Base-by-base conservation (phyloP, 2,797 vertebrate genomes). In the Lates japonicus region DNA sequence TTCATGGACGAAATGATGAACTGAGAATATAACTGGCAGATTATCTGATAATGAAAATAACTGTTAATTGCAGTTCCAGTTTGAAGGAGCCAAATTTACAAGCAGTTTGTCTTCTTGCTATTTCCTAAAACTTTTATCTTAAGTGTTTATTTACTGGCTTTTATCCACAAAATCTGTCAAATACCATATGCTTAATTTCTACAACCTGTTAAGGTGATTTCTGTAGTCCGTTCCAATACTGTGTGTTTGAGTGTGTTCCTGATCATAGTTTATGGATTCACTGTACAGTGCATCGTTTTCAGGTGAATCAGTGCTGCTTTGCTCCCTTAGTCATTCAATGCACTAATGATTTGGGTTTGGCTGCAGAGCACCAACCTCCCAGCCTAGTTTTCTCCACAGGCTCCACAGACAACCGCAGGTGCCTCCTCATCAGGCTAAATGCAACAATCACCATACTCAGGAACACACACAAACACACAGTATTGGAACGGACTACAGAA, bases 291-390 rank as follows among this genome's bases (percentile, higher is more conserved):
- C 57, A 44, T 79, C 13, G 19, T 33, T 35, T 42, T 8, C 7
- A 44, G 35, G 6, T 63, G 55, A 68, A 46, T 73, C 74, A 66
- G 46, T 13, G 37, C 44, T 54, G 54, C 42, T 35, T 49, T 76
- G 65, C 55, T 67, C 68, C 72, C 42, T 51, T 59, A 63, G 20
- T 81, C 61, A 74, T 70, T 74, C 64, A 37, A 35, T 13, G 44
- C 72, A 60, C 76, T 80, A 88, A 88, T 90, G 72, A 88, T 29
- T 29, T 41, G 58, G 11, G 19, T 82, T 82, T 76, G 70, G 59
- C 65, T 63, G 59, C 61, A 44, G 39, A 67, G 61, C 25, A 20
- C 25, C 70, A 19, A 70, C 51, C 65, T 82, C 76, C 16, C 63
- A 55, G 75, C 70, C 20, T 41, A 29, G 59, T 80, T 74, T 61